Evolutionary conservation across 2,797 vertebrate species (phyloP), one percentile per base, ranked within the genome.

Genomic region (Brachyalestes nurse): DNA sequence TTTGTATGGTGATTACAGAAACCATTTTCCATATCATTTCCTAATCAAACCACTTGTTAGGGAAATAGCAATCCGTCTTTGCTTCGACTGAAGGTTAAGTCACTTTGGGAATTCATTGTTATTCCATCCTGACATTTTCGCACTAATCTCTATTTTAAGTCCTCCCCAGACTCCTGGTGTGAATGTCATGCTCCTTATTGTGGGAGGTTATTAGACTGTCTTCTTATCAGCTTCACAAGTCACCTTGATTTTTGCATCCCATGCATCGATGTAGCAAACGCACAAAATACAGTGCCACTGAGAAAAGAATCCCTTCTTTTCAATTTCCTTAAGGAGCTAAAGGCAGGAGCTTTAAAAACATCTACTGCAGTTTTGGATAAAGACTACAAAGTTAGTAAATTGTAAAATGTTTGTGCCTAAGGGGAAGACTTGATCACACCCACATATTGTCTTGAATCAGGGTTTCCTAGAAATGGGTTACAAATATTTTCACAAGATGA

Each of bases 171-270:
- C 76, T 67, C 76, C n/a, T 28, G 49, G 77, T 45, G 61, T 61
- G 66, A 76, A 84, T 79, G 67, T 75, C 83, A 81, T 28, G 80
- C 66, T 76, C 71, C 71, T 81, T 81, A 42, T 81, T 34, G 51
- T 72, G 58, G 42, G 34, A 62, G 61, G 69, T 81, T 76, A 72
- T 80, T 45, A 77, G 61, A 21, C 25, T 58, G 60, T 62, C 45
- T 78, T 55, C 69, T 75, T 47, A 70, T 51, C 42, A 10, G 57
- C 62, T 42, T 71, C 77, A 53, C 71, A 70, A 8, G 12, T 55
- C 70, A 70, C 74, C 64, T 74, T 76, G 55, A 16, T 51, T 77
- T 77, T 66, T n/a, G n/a, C 49, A 34, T 8, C 23, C 10, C 51
- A 42, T 10, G 17, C 28, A 40, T 72, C 25, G 10, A 34, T 57